Conservation (phyloP, 2,113 vertebrate species). For the Galbula dea region DNA sequence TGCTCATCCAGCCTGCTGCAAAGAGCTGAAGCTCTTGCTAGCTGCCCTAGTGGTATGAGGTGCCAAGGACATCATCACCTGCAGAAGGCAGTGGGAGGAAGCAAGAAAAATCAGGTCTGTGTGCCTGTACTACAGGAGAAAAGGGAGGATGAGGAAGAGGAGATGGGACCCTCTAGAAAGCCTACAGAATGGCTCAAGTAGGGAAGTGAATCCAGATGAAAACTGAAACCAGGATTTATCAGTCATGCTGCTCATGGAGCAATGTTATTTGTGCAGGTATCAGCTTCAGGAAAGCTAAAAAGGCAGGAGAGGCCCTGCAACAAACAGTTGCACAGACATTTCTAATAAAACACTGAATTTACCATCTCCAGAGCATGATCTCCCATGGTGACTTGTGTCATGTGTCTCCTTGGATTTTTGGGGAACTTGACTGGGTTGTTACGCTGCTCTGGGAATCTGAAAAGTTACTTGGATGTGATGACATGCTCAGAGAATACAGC, state of each 20-base stretch:
- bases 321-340: neutral
- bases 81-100: neutral
- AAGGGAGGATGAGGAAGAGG: neutral
- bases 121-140: rapidly evolving
- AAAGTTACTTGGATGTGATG: neutral
- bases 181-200: neutral
- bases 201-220: neutral
- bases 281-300: neutral
- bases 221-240: neutral
- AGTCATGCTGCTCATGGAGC: neutral
- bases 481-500: neutral
- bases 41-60: neutral
- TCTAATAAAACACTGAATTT: neutral
- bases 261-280: neutral
- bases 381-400: neutral
- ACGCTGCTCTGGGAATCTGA: neutral
- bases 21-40: neutral
- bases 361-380: neutral
- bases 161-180: neutral
- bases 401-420: neutral
- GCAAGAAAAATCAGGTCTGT: neutral
- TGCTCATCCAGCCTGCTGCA: neutral
- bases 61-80: neutral
- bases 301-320: neutral
- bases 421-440: neutral